Conservation (phyloP, 2,888 invertebrate species). For the Neelides folsomi region DNA sequence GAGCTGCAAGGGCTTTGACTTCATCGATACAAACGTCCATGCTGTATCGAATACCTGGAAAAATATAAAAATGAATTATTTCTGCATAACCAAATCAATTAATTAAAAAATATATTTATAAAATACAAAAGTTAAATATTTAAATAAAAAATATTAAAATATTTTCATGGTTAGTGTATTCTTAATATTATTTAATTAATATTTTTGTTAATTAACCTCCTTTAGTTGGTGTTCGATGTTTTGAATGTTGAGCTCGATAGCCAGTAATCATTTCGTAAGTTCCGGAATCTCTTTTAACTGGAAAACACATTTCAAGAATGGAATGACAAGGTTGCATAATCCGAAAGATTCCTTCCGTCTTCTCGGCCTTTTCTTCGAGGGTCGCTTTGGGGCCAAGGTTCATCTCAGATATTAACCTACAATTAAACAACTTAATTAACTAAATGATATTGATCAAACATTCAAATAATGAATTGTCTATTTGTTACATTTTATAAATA, state of each 20-base stretch:
- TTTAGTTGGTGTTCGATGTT: constrained; percentile 95
- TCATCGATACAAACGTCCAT: constrained; percentile 82
- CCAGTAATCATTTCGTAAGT: constrained; percentile 96
- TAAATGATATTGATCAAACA: too few species aligned
- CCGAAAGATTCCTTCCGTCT: constrained; percentile 85
- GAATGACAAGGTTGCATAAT: constrained; percentile 96
- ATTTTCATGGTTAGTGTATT: too few species aligned
- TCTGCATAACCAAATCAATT: not conserved
- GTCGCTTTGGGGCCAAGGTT: constrained; percentile 48
- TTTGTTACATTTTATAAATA: too few species aligned
- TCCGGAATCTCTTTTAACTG: constrained; percentile 88
- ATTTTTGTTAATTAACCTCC: constrained; percentile 75
- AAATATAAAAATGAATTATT: too few species aligned
- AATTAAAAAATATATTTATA: not conserved
- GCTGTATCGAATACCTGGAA: constrained; percentile 84
- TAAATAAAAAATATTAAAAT: too few species aligned
- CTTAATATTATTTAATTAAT: too few species aligned
- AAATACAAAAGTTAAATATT: too few species aligned
- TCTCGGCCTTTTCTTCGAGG: constrained; percentile 79
- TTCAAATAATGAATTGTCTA: too few species aligned
- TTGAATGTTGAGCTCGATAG: constrained; percentile 81
- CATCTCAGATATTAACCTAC: constrained; percentile 64
- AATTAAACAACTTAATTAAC: not conserved
- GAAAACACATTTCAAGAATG: constrained; percentile 85
- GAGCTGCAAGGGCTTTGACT: constrained; percentile 85